These are phyloP conservation scores for Aphyosemion australe DNA, from an alignment of 2,113 vertebrate genomes.

Conservation along the genomic window DNA sequence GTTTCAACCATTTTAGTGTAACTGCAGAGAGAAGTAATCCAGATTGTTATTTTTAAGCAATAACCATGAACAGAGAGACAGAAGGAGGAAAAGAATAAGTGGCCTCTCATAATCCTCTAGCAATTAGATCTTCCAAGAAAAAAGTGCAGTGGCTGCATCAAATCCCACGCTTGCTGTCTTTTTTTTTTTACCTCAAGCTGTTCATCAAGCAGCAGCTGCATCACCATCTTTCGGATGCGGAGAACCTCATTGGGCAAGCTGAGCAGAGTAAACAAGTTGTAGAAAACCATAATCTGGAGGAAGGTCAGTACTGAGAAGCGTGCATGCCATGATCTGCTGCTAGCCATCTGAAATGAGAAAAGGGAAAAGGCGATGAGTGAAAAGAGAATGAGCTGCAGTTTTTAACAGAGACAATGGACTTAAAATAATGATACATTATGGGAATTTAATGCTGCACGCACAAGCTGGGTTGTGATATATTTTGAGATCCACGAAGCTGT, in stretches of 20 bases:
- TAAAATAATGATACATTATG: no score
- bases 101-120: conserved; percentile 47
- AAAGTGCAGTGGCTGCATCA: conserved; percentile 20
- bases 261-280: conserved; percentile 96
- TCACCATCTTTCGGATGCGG: conserved; percentile 86
- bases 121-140: conserved; percentile 28
- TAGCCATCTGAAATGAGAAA: conserved; percentile 81
- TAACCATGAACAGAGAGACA: conserved; percentile 32
- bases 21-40: conserved; percentile 15
- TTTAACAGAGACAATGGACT: no score
- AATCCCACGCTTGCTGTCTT: conserved; percentile 6
- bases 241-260: conserved; percentile 85
- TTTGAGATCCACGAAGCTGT: no score
- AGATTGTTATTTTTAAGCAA: conserved; percentile 49
- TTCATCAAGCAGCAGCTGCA: conserved; percentile 92
- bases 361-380: neutral
- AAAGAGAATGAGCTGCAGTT: no score
- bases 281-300: conserved; percentile 97
- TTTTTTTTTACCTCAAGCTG: conserved; percentile 88
- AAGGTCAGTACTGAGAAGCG: conserved; percentile 93
- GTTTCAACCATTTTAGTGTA: conserved; percentile 20
- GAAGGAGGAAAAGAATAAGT: conserved; percentile 52
- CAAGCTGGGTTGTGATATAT: no score
- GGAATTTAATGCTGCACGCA: no score
- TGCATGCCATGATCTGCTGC: conserved; percentile 94